Conservation (phyloP, 2,113 vertebrate genomes). For the Strix aluco region DNA sequence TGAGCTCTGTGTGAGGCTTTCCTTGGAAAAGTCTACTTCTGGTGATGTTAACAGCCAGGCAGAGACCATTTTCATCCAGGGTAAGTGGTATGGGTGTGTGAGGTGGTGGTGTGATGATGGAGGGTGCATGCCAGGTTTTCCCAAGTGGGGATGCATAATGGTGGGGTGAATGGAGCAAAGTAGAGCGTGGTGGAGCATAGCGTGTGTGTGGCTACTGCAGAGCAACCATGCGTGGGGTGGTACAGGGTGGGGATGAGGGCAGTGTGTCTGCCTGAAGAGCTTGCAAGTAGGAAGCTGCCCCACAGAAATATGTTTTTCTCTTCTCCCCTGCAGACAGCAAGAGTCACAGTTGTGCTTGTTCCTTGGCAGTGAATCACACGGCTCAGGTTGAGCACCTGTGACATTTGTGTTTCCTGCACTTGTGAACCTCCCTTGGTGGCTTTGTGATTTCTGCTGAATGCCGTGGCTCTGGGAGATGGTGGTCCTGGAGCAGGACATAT, state of each 20-base stretch:
- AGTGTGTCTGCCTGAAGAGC: not conserved
- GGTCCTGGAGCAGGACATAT: not conserved
- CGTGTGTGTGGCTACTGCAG: rapidly evolving
- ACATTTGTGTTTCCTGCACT: not conserved
- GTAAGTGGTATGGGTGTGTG: not conserved
- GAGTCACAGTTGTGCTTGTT: not conserved
- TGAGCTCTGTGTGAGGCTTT: not conserved
- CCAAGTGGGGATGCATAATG: too few relatives aligned
- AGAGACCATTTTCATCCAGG: not conserved
- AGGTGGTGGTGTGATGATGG: not conserved
- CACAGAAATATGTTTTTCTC: not conserved
- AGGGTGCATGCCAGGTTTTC: not conserved
- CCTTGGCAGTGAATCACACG: not conserved
- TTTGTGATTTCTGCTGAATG: not conserved
- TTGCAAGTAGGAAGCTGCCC: not conserved
- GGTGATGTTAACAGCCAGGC: not conserved
- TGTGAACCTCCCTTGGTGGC: not conserved
- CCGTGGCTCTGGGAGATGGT: not conserved
- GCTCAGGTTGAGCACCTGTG: not conserved
- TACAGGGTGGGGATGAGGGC: not conserved
- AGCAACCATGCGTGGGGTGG: rapidly evolving
- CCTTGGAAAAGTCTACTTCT: not conserved
- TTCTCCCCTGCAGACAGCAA: rapidly evolving
- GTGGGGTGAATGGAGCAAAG: not conserved
- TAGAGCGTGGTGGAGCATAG: not conserved